phyloP scores from a whole-genome alignment of 92 coral and sea anemone species.

The Metridium senile region DNA sequence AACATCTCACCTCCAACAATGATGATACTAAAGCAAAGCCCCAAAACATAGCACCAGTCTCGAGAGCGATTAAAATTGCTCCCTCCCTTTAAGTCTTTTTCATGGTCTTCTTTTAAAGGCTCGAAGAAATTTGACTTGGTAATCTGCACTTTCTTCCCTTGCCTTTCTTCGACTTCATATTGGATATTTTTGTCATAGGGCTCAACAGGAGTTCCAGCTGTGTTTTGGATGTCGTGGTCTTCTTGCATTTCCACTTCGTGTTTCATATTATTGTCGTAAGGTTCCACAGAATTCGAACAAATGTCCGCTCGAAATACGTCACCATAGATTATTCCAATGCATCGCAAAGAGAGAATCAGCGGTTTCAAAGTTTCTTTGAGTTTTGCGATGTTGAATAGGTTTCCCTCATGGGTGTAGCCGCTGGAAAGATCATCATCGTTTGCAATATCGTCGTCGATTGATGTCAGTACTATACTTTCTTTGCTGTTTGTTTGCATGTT shows the following conservation, averaged over 20 bases:
- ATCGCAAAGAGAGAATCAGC: slow-evolving; percentile 13
- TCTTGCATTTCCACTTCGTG: no score
- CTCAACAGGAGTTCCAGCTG: no score
- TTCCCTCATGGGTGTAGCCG: background rate
- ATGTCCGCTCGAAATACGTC: background rate
- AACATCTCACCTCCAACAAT: background rate
- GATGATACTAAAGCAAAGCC: background rate
- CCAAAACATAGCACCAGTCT: background rate
- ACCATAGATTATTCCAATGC: slow-evolving; percentile 15
- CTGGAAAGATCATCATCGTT: background rate
- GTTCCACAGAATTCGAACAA: background rate
- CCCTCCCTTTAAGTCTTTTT: background rate
- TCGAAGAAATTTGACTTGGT: no score
- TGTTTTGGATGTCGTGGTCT: no score
- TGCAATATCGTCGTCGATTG: background rate
- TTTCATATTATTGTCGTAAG: no score
- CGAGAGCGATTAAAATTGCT: background rate
- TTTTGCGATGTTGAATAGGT: background rate
- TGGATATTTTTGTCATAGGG: no score
- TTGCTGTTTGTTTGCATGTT: background rate
- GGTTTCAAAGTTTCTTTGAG: slow-evolving; percentile 6
- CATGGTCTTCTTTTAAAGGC: background rate
- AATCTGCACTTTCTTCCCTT: no score
- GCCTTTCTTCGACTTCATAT: no score
- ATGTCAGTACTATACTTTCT: background rate